Base-by-base conservation (phyloP, 2,797 vertebrate species). In the Enteromius thamalakanensis region DNA sequence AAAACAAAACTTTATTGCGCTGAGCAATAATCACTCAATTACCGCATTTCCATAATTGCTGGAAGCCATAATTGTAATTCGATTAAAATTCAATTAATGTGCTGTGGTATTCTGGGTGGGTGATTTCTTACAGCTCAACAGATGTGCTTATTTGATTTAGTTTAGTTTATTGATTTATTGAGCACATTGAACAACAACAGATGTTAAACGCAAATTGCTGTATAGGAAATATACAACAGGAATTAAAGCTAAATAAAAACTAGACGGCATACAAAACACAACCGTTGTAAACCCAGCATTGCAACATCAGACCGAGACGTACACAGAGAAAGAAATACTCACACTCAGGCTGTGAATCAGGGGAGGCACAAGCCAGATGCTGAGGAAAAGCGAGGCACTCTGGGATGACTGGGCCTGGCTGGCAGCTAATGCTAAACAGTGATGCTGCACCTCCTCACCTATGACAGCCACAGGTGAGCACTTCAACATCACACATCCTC, bases 391-490 rank as follows among this genome's bases (percentile, higher is more conserved):
- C 34, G 96, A 92, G 1, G 96, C 97, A 45, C 94, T 98, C 90
- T 97, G 95, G 64, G 97, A 99, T 2, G 96, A 96, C 79, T 96
- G 97, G 29, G 94, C 92, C 80, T 99, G 98, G 32, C 92, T 94
- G 10, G 93, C 95, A 55, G 96, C 94, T 84, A 99, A 87, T 8
- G 95, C 90, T 88, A 98, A 86, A 86, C 96, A 97, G 53, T 96
- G 92, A 72, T 96, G 95, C 91, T 98, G 97, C 0, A 98, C 92
- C 3, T 97, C 96, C 86, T 96, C 95, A 85, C 97, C 98, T 99
- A 90, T 80, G 84, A 87, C 67, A 68, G 21, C 69, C 69, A 70
- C 21, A 71, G 3, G 34, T 8, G n/a, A 74, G 47, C 37, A 92
- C 90, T 49, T 68, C 12, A 76, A 23, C 4, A 71, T 4, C 4